Evolutionary conservation across 1,140 invertebrate genomes (phyloP), one percentile per base, ranked within the genome.

Genomic region (Cecropterus lyciades): DNA sequence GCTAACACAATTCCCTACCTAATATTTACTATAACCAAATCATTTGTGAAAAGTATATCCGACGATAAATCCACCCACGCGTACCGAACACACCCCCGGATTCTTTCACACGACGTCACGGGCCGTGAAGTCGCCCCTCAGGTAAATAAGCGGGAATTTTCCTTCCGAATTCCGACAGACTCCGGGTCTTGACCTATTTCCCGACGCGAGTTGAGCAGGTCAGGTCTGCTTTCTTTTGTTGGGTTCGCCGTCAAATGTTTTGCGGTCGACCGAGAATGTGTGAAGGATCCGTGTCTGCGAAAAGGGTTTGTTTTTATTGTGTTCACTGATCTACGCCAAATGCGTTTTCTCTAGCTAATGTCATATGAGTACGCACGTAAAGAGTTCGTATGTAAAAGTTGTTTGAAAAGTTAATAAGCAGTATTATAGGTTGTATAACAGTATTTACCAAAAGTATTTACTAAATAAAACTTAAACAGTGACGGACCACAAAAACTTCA

Each of bases 111-210:
- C 65, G 45, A 43, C 56, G 49, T 60, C 57, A 24, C 57, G 65
- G 63, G 33, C 55, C 45, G 33, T 45, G 65, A 59, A 68, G 56
- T 57, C 64, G 67, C 70, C 67, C 73, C 74, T 52, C 70, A 75
- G 76, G 78, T 79, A 74, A 84, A 75, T 73, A 80, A 78, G 60
- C 71, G 79, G 68, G 73, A 69, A 67, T 73, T 75, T 75, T 78
- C 77, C 75, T 74, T 78, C 73, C 70, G 45, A 72, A 72, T 68
- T 65, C 46, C 68, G 65, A 56, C 67, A 74, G 68, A 69, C 69
- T 56, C 20, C 71, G 76, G 70, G 62, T 83, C 86, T 87, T 89
- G 86, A 89, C 86, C 86, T 85, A 84, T 69, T 79, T 80, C 65
- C 64, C 67, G 67, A 77, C 72, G 59, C 72, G 65, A 49, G 76